These are phyloP conservation scores for Hylia prasina DNA, from an alignment of 2,113 vertebrate species.

Conservation along the genomic window DNA sequence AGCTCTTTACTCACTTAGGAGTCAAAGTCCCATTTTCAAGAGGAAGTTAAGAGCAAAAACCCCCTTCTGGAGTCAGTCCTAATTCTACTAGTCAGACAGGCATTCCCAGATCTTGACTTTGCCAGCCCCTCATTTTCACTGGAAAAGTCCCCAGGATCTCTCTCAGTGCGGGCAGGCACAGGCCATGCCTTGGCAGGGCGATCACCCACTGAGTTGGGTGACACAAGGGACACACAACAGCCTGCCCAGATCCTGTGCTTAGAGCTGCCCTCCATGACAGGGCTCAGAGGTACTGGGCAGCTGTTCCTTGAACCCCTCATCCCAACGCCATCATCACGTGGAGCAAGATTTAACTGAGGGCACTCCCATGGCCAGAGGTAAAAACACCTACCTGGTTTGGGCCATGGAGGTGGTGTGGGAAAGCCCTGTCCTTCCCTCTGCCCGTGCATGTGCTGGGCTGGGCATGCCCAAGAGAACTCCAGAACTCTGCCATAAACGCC, in stretches of 20 bases:
- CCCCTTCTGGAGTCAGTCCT: background rate
- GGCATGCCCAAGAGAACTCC: background rate
- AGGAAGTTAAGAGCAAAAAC: slow-evolving; percentile 25
- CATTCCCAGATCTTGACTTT: background rate
- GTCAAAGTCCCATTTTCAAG: slow-evolving; percentile 1
- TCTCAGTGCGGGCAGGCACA: background rate
- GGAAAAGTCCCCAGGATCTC: background rate
- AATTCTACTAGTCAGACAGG: background rate
- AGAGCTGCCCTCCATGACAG: background rate
- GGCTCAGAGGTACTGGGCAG: background rate
- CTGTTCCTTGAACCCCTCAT: background rate
- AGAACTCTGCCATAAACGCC: background rate
- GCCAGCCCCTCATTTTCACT: background rate
- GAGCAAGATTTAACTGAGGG: background rate
- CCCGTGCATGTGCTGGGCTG: background rate
- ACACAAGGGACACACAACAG: background rate
- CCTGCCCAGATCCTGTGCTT: background rate
- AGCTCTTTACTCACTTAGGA: slow-evolving; percentile 10
- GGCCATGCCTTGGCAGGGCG: background rate
- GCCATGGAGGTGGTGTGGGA: background rate
- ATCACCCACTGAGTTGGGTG: background rate
- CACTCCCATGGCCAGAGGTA: background rate
- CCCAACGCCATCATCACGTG: background rate
- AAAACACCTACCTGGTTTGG: background rate
- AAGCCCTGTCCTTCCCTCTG: background rate